A percentile compares a stretch with the other conserved stretches of the same genome.
These are phyloP conservation scores for Phyllotreta cruciferae DNA, from an alignment of 2,888 invertebrate species.

Conservation along the genomic window DNA sequence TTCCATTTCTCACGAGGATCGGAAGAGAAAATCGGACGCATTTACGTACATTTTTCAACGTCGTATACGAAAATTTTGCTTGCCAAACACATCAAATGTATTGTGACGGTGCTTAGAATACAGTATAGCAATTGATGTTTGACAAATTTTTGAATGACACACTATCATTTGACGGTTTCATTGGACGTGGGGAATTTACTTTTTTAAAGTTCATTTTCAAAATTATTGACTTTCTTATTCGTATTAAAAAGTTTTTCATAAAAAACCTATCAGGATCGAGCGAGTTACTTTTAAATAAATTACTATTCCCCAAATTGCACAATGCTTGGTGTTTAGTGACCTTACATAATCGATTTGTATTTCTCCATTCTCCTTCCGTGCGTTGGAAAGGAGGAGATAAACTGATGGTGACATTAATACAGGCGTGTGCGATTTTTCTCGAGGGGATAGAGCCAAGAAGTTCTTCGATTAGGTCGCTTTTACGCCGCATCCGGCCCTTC, in stretches of 20 bases:
- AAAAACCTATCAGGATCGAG: too few species aligned
- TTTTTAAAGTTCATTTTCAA: too few species aligned
- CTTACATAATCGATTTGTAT: too few species aligned
- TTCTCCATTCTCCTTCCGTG: too few species aligned
- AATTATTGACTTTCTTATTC: too few species aligned
- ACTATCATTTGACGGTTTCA: background rate
- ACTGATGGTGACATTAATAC: conserved; percentile 14
- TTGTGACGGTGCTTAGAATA: conserved; percentile 14
- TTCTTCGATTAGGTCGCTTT: conserved; percentile 9
- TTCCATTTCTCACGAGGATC: conserved; percentile 40
- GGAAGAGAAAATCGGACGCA: conserved; percentile 29
- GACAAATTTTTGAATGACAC: conserved; percentile 10
- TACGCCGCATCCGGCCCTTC: background rate
- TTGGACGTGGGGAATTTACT: background rate
- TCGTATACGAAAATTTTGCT: conserved; percentile 44
- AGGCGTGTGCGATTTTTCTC: conserved; percentile 12
- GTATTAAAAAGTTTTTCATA: too few species aligned
- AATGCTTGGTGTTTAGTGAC: too few species aligned
- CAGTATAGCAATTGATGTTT: conserved; percentile 13
- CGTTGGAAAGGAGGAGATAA: background rate
- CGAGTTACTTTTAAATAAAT: too few species aligned
- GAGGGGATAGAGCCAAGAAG: background rate
- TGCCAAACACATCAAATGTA: conserved; percentile 21
- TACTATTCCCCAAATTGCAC: too few species aligned
- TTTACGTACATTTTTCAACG: conserved; percentile 38